Evolutionary conservation across 2,113 vertebrate species (phyloP).

Genomic region (Lates calcarifer): DNA sequence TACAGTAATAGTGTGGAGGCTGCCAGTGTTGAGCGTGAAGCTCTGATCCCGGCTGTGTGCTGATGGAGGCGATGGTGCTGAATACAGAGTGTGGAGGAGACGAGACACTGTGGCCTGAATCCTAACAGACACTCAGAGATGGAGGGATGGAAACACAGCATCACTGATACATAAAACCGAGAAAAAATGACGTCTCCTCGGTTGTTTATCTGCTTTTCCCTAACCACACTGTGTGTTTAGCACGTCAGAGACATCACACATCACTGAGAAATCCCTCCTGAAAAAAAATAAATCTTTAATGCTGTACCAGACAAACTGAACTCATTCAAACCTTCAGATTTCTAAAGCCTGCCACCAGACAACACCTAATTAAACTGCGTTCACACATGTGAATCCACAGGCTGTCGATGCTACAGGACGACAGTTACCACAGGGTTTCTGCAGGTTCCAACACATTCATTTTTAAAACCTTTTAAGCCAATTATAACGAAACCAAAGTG

Average conservation of each 20-base stretch:
- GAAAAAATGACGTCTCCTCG: neutral
- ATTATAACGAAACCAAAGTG: too few relatives aligned
- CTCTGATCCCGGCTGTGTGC: slow-evolving; percentile 51
- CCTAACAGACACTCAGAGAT: slow-evolving; percentile 46
- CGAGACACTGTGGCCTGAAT: slow-evolving; percentile 39
- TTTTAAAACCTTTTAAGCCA: too few relatives aligned
- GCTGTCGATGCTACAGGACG: neutral
- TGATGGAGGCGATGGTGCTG: slow-evolving; percentile 53
- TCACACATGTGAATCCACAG: too few relatives aligned
- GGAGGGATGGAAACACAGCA: slow-evolving; percentile 7
- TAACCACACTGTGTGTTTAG: too few relatives aligned
- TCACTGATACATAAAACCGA: slow-evolving; percentile 12
- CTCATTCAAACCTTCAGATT: neutral
- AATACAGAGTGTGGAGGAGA: slow-evolving; percentile 57
- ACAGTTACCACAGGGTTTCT: too few relatives aligned
- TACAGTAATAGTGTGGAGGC: slow-evolving; percentile 51
- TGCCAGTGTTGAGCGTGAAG: slow-evolving; percentile 39
- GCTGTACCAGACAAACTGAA: neutral
- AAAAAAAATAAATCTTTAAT: neutral
- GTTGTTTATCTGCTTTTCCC: neutral
- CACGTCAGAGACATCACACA: neutral
- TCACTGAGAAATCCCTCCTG: neutral
- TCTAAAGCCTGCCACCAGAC: too few relatives aligned
- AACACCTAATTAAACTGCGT: too few relatives aligned
- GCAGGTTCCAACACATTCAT: too few relatives aligned